Percentiles rank a stretch among this genome's conserved stretches.
These are phyloP conservation scores for Turdus rufiventris DNA, from an alignment of 2,113 vertebrate species.

Conservation along the genomic window DNA sequence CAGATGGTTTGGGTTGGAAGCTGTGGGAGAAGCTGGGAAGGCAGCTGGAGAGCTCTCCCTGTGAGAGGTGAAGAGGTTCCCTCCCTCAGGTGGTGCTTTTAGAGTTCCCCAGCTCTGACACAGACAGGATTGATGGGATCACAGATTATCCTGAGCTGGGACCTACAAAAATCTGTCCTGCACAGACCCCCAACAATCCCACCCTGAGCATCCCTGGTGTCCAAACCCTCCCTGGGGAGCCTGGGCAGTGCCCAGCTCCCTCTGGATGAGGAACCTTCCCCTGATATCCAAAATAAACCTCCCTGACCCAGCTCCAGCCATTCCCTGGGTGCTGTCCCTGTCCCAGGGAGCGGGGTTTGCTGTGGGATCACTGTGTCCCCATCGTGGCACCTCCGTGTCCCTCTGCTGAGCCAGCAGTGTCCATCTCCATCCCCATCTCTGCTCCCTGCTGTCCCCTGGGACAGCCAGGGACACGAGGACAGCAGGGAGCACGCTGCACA, in stretches of 20 bases:
- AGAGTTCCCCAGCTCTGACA: background rate
- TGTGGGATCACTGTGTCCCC: background rate
- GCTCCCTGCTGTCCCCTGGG: background rate
- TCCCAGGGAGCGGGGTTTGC: background rate
- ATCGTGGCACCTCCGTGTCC: background rate
- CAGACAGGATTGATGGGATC: background rate
- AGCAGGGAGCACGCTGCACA: fast-evolving
- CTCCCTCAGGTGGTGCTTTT: background rate
- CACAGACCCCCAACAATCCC: background rate
- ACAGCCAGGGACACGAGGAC: background rate
- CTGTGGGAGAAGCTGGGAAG: background rate
- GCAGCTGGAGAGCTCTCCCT: background rate
- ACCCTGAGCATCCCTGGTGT: background rate
- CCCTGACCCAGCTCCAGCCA: fast-evolving
- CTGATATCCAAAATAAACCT: background rate
- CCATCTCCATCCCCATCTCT: background rate
- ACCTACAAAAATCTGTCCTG: background rate
- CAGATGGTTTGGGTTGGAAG: background rate
- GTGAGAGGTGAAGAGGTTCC: background rate
- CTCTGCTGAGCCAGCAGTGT: background rate
- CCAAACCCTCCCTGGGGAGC: background rate
- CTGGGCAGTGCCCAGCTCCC: background rate
- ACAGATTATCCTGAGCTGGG: background rate
- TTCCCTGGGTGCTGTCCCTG: background rate
- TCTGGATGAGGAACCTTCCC: background rate